Evolutionary conservation across 2,888 invertebrate genomes (phyloP).

Genomic region (Euplexia lucipara): DNA sequence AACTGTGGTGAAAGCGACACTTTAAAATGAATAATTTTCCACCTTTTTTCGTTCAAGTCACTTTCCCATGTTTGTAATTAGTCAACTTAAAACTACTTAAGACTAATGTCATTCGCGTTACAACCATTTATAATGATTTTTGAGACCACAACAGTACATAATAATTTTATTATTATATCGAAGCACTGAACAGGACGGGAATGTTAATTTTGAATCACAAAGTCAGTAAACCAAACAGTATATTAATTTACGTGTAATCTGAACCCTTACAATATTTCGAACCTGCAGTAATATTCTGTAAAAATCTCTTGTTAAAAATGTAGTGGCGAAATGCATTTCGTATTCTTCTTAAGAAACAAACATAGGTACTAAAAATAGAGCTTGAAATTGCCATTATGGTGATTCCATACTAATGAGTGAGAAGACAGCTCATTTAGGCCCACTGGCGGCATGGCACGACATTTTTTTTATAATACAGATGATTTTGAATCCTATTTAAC

Average conservation of each 20-base stretch:
- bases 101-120: slow-evolving; percentile 80
- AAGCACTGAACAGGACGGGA: slow-evolving; percentile 77
- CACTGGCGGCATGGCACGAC: too few relatives aligned
- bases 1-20: slow-evolving; percentile 17
- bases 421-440: too few relatives aligned
- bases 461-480: too few relatives aligned
- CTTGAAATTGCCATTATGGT: too few relatives aligned
- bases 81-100: slow-evolving; percentile 63
- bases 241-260: slow-evolving; percentile 29
- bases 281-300: too few relatives aligned
- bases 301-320: too few relatives aligned
- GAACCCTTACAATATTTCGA: not conserved
- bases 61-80: slow-evolving; percentile 47
- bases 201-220: slow-evolving; percentile 84
- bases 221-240: slow-evolving; percentile 50
- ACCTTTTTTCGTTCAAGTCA: slow-evolving; percentile 10
- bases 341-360: too few relatives aligned
- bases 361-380: too few relatives aligned
- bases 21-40: slow-evolving; percentile 4
- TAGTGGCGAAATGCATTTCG: too few relatives aligned
- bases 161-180: slow-evolving; percentile 73
- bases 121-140: slow-evolving; percentile 76
- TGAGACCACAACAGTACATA: slow-evolving; percentile 79
- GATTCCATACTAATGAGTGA: too few relatives aligned
- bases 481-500: too few relatives aligned